Conservation (phyloP, 2,113 vertebrate species). For the Salvelinus sp. region DNA sequence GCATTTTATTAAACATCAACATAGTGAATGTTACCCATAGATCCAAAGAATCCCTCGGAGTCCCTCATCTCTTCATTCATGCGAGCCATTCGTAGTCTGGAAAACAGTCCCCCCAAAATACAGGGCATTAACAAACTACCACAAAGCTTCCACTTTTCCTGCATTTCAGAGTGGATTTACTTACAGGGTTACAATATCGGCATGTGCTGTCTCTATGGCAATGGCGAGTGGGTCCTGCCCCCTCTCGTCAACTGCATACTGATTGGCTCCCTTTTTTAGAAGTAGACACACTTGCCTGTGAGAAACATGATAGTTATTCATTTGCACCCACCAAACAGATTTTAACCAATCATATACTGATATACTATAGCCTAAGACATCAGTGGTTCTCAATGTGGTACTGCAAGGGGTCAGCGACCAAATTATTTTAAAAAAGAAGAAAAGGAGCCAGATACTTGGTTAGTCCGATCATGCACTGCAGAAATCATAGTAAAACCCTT, state of each 20-base stretch:
- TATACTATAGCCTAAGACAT: neutral
- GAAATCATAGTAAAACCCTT: too few relatives aligned
- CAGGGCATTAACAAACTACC: neutral
- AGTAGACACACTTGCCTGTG: constrained; percentile 76
- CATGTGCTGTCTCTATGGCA: constrained; percentile 73
- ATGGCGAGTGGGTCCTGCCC: constrained; percentile 77
- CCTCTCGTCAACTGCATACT: constrained; percentile 76
- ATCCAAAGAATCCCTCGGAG: constrained; percentile 72
- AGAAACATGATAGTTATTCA: constrained; percentile 8
- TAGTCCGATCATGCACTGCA: too few relatives aligned
- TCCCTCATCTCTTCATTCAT: constrained; percentile 83
- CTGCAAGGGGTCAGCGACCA: neutral
- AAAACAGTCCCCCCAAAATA: neutral
- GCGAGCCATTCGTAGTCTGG: constrained; percentile 75
- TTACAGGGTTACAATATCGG: constrained; percentile 80
- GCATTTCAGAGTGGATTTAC: constrained; percentile 32
- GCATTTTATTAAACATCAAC: neutral
- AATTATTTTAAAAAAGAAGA: too few relatives aligned
- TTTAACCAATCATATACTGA: neutral
- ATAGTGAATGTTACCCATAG: constrained; percentile 49
- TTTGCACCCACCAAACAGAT: neutral
- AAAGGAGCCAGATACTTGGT: too few relatives aligned
- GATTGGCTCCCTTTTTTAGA: constrained; percentile 79
- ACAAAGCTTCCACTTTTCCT: neutral
- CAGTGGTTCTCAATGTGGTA: neutral